phyloP scores from a whole-genome alignment of 2,888 invertebrate species.

The Trachelus tabidus region DNA sequence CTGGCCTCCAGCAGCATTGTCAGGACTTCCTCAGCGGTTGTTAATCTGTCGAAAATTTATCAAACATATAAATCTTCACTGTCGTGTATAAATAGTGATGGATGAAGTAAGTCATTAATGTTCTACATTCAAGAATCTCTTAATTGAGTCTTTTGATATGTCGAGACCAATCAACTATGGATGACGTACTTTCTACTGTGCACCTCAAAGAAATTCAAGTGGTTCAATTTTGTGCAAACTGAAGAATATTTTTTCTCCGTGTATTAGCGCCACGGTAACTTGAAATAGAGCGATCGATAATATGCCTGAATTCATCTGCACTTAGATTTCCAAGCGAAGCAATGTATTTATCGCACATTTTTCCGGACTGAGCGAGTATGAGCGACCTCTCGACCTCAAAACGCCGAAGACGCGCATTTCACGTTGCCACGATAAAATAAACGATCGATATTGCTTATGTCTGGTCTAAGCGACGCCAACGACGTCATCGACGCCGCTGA shows the following conservation, averaged over 20 bases:
- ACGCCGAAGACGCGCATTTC: neutral
- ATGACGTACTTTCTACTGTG: neutral
- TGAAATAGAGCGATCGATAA: neutral
- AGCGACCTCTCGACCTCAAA: neutral
- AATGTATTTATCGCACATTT: neutral
- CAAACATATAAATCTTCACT: neutral
- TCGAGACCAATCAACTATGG: neutral
- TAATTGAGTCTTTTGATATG: neutral
- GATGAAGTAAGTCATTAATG: neutral
- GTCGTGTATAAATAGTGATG: neutral
- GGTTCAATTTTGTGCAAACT: neutral
- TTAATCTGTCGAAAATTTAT: conserved; percentile 14
- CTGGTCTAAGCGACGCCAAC: neutral
- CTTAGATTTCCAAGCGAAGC: neutral
- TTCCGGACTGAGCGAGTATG: neutral
- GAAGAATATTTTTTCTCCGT: neutral
- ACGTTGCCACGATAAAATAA: neutral
- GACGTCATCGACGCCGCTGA: neutral
- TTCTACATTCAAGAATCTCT: neutral
- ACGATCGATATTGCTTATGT: neutral
- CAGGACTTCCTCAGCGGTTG: conserved; percentile 82
- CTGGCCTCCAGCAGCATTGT: conserved; percentile 92
- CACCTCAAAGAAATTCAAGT: neutral
- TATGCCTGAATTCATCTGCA: neutral
- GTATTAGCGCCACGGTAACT: neutral